Conservation (phyloP, 1,140 invertebrate genomes). For the Papilio machaon region DNA sequence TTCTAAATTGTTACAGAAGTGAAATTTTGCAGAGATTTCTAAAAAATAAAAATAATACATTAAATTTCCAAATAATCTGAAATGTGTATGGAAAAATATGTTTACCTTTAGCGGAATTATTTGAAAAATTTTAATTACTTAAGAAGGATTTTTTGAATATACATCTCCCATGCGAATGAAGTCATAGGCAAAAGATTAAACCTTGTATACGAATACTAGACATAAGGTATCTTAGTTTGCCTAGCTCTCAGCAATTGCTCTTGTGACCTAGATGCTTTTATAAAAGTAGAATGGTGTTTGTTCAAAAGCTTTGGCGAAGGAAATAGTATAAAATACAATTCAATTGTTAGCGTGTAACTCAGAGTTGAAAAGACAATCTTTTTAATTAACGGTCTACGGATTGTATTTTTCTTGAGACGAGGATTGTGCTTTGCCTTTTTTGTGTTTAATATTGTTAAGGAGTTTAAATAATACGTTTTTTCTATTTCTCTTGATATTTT, state of each 20-base stretch:
- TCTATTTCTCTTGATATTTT: too few species aligned
- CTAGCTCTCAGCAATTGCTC: conserved; percentile 27
- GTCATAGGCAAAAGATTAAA: too few species aligned
- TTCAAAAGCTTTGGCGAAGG: conserved; percentile 11
- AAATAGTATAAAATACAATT: conserved; percentile 32
- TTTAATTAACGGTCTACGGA: conserved; percentile 18
- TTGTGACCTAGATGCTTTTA: conserved; percentile 33
- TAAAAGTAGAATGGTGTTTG: conserved; percentile 27
- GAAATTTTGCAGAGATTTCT: too few species aligned
- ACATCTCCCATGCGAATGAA: too few species aligned
- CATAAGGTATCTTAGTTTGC: neutral
- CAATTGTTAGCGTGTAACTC: conserved; percentile 28
- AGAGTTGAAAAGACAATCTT: conserved; percentile 15
- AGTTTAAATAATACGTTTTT: conserved; percentile 15
- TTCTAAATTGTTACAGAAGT: too few species aligned
- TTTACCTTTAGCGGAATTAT: too few species aligned
- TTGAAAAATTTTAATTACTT: too few species aligned
- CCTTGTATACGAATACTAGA: neutral
- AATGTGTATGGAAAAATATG: too few species aligned
- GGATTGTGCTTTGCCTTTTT: conserved; percentile 6
- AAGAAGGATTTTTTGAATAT: too few species aligned
- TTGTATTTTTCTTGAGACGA: conserved; percentile 22
- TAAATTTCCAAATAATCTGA: too few species aligned
- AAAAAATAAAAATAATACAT: too few species aligned
- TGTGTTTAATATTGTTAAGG: conserved; percentile 17